Percentiles rank a stretch among this genome's conserved stretches.
Evolutionary conservation across 1,140 invertebrate species (phyloP).

Genomic region (Gryllus bimaculatus): DNA sequence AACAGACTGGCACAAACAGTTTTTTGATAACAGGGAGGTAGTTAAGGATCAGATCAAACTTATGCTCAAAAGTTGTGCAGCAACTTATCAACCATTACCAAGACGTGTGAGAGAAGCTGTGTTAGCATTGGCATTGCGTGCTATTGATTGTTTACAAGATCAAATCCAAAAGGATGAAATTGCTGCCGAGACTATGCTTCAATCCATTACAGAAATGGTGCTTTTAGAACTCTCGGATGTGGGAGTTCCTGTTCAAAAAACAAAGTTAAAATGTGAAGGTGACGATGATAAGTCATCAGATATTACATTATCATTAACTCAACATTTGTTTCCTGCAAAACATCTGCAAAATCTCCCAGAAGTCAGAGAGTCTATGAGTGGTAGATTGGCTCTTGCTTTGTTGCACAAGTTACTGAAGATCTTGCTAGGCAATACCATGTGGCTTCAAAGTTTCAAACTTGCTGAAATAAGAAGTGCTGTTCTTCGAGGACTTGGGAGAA

Average conservation of each 20-base stretch:
- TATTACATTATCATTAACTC: not conserved
- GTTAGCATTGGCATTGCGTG: not conserved
- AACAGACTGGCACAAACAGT: slow-evolving; percentile 7
- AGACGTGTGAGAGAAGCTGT: not conserved
- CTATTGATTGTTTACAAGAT: not conserved
- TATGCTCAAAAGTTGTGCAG: not conserved
- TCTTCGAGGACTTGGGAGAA: not conserved
- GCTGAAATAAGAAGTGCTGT: not conserved
- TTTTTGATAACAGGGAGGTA: not conserved
- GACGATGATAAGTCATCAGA: not conserved
- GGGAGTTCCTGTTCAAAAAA: not conserved
- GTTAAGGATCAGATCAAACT: not conserved
- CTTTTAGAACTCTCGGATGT: not conserved
- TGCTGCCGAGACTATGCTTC: not conserved
- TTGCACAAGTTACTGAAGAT: not conserved
- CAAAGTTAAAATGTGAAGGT: not conserved
- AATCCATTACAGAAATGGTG: not conserved
- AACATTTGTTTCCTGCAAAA: not conserved
- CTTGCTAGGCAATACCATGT: not conserved
- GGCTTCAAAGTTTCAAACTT: not conserved
- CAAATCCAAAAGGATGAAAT: not conserved
- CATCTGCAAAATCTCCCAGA: not conserved
- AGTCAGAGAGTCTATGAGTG: not conserved
- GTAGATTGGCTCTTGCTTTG: not conserved
- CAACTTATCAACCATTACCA: not conserved